phyloP scores from a whole-genome alignment of 1,140 invertebrate species.

The Conopomorpha cramerella region DNA sequence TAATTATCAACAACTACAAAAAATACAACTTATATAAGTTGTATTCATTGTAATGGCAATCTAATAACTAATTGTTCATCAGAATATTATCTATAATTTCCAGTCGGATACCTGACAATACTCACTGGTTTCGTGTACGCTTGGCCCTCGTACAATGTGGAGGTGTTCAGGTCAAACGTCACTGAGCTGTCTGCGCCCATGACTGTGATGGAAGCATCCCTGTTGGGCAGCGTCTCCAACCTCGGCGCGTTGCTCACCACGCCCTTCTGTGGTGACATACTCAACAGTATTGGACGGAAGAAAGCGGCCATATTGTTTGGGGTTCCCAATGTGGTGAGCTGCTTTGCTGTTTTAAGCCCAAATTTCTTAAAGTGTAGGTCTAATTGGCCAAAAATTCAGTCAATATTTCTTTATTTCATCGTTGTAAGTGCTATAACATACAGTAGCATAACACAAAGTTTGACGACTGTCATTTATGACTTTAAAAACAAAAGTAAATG shows the following conservation, averaged over 20 bases:
- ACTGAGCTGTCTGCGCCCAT: slow-evolving; percentile 25
- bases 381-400: too few relatives aligned
- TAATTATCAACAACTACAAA: too few relatives aligned
- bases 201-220: slow-evolving; percentile 18
- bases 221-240: slow-evolving; percentile 32
- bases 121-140: slow-evolving; percentile 31
- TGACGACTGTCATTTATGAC: too few relatives aligned
- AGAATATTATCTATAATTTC: too few relatives aligned
- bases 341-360: slow-evolving; percentile 1
- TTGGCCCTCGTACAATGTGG: slow-evolving; percentile 35
- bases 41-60: too few relatives aligned
- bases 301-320: slow-evolving; percentile 35
- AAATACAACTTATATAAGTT: too few relatives aligned
- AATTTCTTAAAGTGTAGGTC: not conserved
- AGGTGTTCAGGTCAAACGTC: slow-evolving; percentile 24
- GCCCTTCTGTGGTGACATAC: slow-evolving; percentile 22
- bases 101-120: slow-evolving; percentile 24
- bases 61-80: too few relatives aligned
- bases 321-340: slow-evolving; percentile 31
- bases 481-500: too few relatives aligned
- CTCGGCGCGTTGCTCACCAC: slow-evolving; percentile 27
- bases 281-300: slow-evolving; percentile 29
- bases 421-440: too few relatives aligned
- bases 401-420: too few relatives aligned
- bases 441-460: too few relatives aligned